Base-by-base conservation (phyloP, 2,888 invertebrate species). In the Zelleria hepariella region DNA sequence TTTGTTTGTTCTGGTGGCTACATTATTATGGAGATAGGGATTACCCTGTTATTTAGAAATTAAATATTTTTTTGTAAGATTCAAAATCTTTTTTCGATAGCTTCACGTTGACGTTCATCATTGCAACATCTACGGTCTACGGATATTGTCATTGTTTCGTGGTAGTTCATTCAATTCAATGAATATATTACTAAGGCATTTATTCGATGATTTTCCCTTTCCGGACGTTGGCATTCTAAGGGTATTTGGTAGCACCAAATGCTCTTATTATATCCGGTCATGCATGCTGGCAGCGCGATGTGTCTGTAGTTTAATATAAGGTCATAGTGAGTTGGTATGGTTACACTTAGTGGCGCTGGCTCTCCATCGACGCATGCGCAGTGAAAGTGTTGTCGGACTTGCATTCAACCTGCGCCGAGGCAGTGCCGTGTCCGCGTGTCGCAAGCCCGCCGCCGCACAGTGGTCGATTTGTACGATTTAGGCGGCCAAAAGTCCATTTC, bases 341-440 rank as follows among this genome's bases (percentile, higher is more conserved):
- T 23, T 54, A n/a, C 25, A 15, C 26, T 24, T 42, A 42, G 15
- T 51, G 21, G 8, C 23, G 21, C 23, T 4, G 54, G 57, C 58
- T 60, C 57, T 57, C 58, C 61, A 42, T 25, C 58, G 62, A 59
- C 60, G 71, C 65, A 66, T 67, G 68, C 68, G 69, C 70, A 86
- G 86, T 86, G 86, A 86, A 86, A 87, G 86, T 86, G 74, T 68
- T 71, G 67, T 67, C 68, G 66, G 65, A 67, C 64, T 66, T 62
- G 66, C 66, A 65, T 57, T 58, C 18, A 24, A 32, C 26, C 68
- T 63, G 65, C 64, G 65, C 66, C 60, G 61, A 62, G 65, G 63
- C 59, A 64, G 64, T 62, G 64, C 66, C 62, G 65, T 18, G 57
- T 47, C 61, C 60, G 42, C 66, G 68, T 83, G 78, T 79, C 74